Evolutionary conservation across 2,113 vertebrate species (phyloP).

Genomic region (Aramus guarauna): DNA sequence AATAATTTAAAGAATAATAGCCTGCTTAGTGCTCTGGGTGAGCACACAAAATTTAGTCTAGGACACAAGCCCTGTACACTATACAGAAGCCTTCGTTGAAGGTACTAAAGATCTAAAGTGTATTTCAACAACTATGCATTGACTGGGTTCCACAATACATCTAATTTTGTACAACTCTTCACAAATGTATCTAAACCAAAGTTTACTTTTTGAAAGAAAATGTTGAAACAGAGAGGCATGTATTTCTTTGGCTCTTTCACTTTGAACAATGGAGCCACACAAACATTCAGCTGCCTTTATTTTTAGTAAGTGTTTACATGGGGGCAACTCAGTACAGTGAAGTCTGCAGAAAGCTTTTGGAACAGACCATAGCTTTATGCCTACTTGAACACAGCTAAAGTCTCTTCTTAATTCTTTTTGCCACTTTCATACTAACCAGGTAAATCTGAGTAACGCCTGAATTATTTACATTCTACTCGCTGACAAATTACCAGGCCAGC

Average conservation of each 20-base stretch:
- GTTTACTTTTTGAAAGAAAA: not conserved
- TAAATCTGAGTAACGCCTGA: not conserved
- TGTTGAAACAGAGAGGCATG: not conserved
- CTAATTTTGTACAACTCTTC: not conserved
- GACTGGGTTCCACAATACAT: not conserved
- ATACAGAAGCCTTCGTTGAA: not conserved
- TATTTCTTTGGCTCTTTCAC: not conserved
- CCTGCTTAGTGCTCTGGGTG: not conserved
- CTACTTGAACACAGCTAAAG: not conserved
- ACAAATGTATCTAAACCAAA: not conserved
- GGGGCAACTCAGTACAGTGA: not conserved
- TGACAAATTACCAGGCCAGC: not conserved
- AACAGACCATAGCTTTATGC: slow-evolving; percentile 11
- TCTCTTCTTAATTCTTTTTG: not conserved
- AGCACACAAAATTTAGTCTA: not conserved
- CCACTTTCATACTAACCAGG: not conserved
- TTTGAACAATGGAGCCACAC: not conserved
- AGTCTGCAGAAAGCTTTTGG: not conserved
- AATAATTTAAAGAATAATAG: not conserved
- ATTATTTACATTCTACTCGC: not conserved
- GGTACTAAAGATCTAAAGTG: not conserved
- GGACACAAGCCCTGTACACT: not conserved
- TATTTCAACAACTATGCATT: not conserved
- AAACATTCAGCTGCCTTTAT: not conserved
- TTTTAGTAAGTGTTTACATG: not conserved